Conservation (phyloP, 2,888 invertebrate genomes). For the Leptura quadrifasciata region DNA sequence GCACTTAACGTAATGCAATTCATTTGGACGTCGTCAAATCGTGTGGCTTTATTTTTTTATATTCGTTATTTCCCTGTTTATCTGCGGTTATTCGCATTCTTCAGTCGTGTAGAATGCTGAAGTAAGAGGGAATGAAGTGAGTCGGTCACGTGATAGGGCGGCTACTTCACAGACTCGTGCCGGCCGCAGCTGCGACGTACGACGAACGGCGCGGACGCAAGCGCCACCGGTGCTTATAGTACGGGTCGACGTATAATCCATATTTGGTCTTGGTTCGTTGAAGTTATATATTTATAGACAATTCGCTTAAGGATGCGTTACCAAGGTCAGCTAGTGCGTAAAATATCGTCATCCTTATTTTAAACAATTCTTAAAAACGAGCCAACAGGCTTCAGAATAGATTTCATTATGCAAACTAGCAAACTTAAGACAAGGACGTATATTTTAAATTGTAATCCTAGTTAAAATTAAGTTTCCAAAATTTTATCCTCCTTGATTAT, state of each 20-base stretch:
- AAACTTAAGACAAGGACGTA: too few relatives aligned
- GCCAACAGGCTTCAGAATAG: too few relatives aligned
- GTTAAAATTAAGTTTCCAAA: too few relatives aligned
- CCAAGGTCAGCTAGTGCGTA: too few relatives aligned
- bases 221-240: slow-evolving; percentile 48
- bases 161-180: slow-evolving; percentile 62
- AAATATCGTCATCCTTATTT: too few relatives aligned
- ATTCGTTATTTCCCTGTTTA: slow-evolving; percentile 57
- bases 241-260: slow-evolving; percentile 15
- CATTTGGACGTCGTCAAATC: slow-evolving; percentile 38
- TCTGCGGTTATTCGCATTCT: slow-evolving; percentile 63
- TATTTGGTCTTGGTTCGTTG: too few relatives aligned
- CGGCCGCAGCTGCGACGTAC: slow-evolving; percentile 56
- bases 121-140: slow-evolving; percentile 61
- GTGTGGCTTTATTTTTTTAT: slow-evolving; percentile 43
- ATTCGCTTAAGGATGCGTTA: too few relatives aligned
- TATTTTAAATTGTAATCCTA: too few relatives aligned
- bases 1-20: slow-evolving; percentile 34
- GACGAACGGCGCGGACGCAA: slow-evolving; percentile 54
- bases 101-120: slow-evolving; percentile 56
- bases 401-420: too few relatives aligned
- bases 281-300: too few relatives aligned
- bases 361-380: too few relatives aligned
- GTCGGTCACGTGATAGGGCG: slow-evolving; percentile 66
- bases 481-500: too few relatives aligned